Conservation (phyloP, 2,888 invertebrate species). For the Resseliella maxima region DNA sequence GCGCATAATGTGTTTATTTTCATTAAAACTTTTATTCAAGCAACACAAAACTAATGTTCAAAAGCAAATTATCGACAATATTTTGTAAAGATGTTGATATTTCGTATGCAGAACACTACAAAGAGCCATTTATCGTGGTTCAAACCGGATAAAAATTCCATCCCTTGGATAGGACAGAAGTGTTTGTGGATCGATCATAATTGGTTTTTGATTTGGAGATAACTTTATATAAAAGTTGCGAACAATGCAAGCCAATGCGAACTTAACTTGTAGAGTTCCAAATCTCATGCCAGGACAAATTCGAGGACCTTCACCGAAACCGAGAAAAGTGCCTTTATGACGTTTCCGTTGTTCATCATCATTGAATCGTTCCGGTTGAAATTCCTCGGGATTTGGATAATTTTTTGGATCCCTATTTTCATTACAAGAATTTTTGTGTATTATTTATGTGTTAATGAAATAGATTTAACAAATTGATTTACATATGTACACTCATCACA, state of each 20-base stretch:
- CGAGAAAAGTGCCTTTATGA: slow-evolving; percentile 26
- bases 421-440: slow-evolving; percentile 64
- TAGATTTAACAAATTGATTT: slow-evolving; percentile 57
- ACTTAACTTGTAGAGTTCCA: too few relatives aligned
- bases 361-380: slow-evolving; percentile 65
- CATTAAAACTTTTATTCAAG: too few relatives aligned
- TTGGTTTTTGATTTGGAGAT: slow-evolving; percentile 61
- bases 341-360: slow-evolving; percentile 26
- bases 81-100: too few relatives aligned
- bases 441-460: slow-evolving; percentile 62
- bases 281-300: slow-evolving; percentile 58
- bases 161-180: slow-evolving; percentile 54
- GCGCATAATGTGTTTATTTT: too few relatives aligned
- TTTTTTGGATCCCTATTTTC: slow-evolving; percentile 62
- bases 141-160: slow-evolving; percentile 53
- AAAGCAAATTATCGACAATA: too few relatives aligned
- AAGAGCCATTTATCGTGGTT: too few relatives aligned
- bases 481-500: slow-evolving; percentile 63
- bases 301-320: slow-evolving; percentile 7
- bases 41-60: too few relatives aligned
- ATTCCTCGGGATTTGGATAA: slow-evolving; percentile 66
- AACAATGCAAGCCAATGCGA: slow-evolving; percentile 60
- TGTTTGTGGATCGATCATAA: slow-evolving; percentile 61
- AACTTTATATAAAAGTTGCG: slow-evolving; percentile 60
- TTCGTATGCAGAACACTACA: too few relatives aligned